Evolutionary conservation across 1,140 invertebrate species (phyloP), one percentile per base, ranked within the genome.

Genomic region (Sweltsa coloradensis): DNA sequence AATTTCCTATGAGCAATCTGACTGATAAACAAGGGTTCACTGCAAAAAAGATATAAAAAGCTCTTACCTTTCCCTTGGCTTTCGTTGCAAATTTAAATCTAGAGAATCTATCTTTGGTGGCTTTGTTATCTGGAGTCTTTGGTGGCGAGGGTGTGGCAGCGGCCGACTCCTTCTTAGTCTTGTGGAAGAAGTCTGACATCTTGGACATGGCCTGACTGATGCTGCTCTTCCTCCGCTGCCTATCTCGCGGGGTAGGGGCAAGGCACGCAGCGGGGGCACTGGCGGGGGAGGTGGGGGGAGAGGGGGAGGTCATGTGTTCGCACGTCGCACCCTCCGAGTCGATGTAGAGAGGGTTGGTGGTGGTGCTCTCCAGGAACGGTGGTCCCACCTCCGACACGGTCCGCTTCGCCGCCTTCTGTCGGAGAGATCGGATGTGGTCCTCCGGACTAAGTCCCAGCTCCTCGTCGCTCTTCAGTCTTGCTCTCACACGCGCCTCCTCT

Each of bases 131-230:
- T 40, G 52, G n/a, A 51, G 41, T 48, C 52, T 57, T 50, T 46
- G 63, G 53, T 9, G 64, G 62, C 1, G 69, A 65, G 0, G 64
- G 56, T 21, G 56, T 63, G 45, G 56, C 57, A 16, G 61, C 55
- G 41, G 55, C 54, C 5, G 65, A 60, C 48, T 56, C 60, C 34
- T 57, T 67, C 51, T 74, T 77, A n/a, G n/a, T n/a, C 54, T 78
- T 80, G 34, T 76, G 72, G 55, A 89, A 85, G 58, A 89, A 84
- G 60, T 82, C 85, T 2, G 84, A 82, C 78, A 37, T 85, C 79
- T 67, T 87, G 85, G 52, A n/a, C n/a, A n/a, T n/a, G n/a, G n/a
- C n/a, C n/a, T n/a, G n/a, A n/a, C n/a, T n/a, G n/a, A 89, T 89
- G 31, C 89, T 80, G 61, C 85, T 87, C 57, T 83, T 84, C 34